Percentiles rank a stretch among this genome's conserved stretches.
Evolutionary conservation across 2,113 vertebrate species (phyloP).

Genomic region (Strix uralensis): DNA sequence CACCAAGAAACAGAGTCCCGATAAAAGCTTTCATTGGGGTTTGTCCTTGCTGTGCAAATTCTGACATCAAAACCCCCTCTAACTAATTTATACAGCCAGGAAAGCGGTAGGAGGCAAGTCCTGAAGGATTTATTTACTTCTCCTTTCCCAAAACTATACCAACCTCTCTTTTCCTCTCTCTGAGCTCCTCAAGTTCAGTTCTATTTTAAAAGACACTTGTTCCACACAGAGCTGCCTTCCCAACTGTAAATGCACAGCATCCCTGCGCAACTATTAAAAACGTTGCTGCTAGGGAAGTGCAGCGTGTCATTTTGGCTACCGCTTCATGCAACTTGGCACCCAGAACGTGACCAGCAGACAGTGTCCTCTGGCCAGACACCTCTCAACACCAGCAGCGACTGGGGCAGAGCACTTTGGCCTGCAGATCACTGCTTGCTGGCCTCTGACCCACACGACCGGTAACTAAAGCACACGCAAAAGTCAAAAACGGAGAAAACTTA

Average conservation of each 20-base stretch:
- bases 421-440: not conserved
- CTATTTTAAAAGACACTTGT: not conserved
- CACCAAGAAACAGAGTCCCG: not conserved
- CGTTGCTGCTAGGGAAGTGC: rapidly evolving
- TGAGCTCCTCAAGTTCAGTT: not conserved
- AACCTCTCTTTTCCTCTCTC: not conserved
- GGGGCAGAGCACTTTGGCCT: rapidly evolving
- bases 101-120: not conserved
- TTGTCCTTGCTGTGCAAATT: not conserved
- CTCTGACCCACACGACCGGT: rapidly evolving
- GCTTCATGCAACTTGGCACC: not conserved
- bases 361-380: not conserved
- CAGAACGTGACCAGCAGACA: not conserved
- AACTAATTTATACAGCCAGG: not conserved
- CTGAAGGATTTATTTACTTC: not conserved
- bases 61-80: not conserved
- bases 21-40: not conserved
- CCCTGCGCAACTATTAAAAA: not conserved
- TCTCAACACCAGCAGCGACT: not conserved
- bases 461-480: not conserved
- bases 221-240: not conserved
- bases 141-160: not conserved
- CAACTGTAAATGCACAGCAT: not conserved
- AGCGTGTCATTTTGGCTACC: rapidly evolving
- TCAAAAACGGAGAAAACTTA: not conserved